Percentiles rank a stretch among this genome's conserved stretches.
These are phyloP conservation scores for Zaprionus inermis DNA, from an alignment of 1,140 invertebrate genomes.

Conservation along the genomic window DNA sequence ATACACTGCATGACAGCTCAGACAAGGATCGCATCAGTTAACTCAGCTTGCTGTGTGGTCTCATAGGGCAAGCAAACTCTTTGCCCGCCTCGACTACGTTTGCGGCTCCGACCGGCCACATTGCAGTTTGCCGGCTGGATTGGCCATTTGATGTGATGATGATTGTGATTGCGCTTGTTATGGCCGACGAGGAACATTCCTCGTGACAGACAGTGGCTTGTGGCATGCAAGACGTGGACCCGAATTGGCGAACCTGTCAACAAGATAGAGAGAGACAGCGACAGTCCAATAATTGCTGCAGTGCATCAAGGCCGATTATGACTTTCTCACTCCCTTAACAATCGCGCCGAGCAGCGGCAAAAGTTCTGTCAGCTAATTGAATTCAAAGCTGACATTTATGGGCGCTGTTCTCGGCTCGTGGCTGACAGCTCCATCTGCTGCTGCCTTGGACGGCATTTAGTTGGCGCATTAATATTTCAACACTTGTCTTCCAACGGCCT, in stretches of 20 bases:
- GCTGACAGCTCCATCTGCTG: neutral
- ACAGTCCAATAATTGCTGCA: conserved; percentile 70
- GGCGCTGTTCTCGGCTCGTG: conserved; percentile 5
- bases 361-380: conserved; percentile 55
- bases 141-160: conserved; percentile 45
- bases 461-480: conserved; percentile 65
- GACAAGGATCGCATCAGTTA: neutral
- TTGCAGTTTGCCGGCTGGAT: conserved; percentile 12
- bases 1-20: neutral
- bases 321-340: neutral
- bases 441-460: conserved; percentile 21
- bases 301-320: conserved; percentile 33
- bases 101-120: conserved; percentile 30
- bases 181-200: conserved; percentile 52
- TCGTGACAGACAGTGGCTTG: conserved; percentile 8
- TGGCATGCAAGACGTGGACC: no score
- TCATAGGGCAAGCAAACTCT: neutral
- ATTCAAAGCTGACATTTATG: conserved; percentile 55
- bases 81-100: conserved; percentile 21
- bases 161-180: conserved; percentile 54
- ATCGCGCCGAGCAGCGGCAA: neutral
- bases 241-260: no score
- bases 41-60: neutral
- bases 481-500: conserved; percentile 46
- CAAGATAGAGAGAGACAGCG: conserved; percentile 21